A percentile compares a stretch with the other conserved stretches of the same genome.
phyloP scores from a whole-genome alignment of 2,888 invertebrate species.

The Cephus sareptanus region DNA sequence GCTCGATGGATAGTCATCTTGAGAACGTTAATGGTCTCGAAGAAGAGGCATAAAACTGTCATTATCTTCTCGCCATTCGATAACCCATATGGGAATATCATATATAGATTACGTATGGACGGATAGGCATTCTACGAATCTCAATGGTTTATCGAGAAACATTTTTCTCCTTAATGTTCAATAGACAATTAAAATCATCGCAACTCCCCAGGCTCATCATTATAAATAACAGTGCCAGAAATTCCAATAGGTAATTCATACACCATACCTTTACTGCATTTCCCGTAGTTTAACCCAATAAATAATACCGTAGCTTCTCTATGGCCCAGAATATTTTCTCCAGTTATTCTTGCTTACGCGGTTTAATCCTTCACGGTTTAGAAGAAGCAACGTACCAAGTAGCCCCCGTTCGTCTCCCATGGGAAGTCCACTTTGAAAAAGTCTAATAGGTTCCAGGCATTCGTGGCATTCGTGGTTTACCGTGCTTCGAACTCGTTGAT shows the following conservation, averaged over 20 bases:
- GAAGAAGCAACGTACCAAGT: not conserved
- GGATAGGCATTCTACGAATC: not conserved
- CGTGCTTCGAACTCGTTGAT: conserved; percentile 48
- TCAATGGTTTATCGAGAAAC: not conserved
- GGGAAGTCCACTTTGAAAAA: not conserved
- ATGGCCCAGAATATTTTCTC: not conserved
- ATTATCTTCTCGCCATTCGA: not conserved
- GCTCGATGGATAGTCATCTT: not conserved
- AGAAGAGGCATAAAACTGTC: not conserved
- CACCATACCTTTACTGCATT: too few species aligned
- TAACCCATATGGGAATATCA: not conserved
- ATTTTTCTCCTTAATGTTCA: not conserved
- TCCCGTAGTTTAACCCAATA: not conserved
- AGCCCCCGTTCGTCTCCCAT: not conserved
- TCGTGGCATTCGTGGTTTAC: conserved; percentile 36
- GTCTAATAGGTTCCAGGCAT: conserved; percentile 18
- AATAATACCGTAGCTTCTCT: not conserved
- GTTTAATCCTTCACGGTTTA: not conserved
- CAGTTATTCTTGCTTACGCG: not conserved
- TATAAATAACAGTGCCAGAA: not conserved
- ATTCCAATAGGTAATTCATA: not conserved
- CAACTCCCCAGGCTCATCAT: not conserved
- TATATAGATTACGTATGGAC: not conserved
- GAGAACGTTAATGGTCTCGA: not conserved
- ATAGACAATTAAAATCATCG: not conserved